Evolutionary conservation across 2,797 vertebrate species (phyloP).

Genomic region (Scomberomorus guttatus): DNA sequence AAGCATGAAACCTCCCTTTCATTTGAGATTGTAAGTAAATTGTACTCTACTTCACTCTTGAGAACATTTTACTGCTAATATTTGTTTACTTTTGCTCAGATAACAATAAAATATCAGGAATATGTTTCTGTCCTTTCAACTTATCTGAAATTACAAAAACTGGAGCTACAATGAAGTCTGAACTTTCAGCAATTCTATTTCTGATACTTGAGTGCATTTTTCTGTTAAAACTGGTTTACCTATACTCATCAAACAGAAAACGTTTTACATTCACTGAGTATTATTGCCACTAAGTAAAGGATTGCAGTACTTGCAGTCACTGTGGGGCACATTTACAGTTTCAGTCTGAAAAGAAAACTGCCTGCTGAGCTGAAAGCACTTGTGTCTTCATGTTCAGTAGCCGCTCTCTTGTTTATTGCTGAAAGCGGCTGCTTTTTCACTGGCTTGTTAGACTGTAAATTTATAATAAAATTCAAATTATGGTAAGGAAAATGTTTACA

Average conservation of each 20-base stretch:
- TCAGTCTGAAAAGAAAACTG: constrained; percentile 12
- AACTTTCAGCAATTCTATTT: background rate
- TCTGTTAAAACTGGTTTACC: background rate
- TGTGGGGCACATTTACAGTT: constrained; percentile 21
- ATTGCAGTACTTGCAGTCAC: background rate
- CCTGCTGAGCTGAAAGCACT: constrained; percentile 47
- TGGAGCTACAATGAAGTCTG: no score
- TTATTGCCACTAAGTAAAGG: background rate
- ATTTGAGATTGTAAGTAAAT: no score
- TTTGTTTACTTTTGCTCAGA: background rate
- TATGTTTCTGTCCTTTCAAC: background rate
- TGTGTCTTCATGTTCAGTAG: constrained; percentile 39
- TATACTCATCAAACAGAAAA: background rate
- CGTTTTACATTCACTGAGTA: background rate
- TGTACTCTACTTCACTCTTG: no score
- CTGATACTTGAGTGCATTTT: background rate
- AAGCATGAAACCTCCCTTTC: no score
- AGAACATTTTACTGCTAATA: no score
- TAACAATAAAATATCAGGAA: background rate
- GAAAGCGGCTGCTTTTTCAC: constrained; percentile 45
- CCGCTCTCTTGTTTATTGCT: constrained; percentile 56
- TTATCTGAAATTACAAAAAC: no score
- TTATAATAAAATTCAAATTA: constrained; percentile 76
- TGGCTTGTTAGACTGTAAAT: constrained; percentile 53
- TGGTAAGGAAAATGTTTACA: constrained; percentile 59